Evolutionary conservation across 2,113 vertebrate genomes (phyloP).

Genomic region (Elachura formosa): DNA sequence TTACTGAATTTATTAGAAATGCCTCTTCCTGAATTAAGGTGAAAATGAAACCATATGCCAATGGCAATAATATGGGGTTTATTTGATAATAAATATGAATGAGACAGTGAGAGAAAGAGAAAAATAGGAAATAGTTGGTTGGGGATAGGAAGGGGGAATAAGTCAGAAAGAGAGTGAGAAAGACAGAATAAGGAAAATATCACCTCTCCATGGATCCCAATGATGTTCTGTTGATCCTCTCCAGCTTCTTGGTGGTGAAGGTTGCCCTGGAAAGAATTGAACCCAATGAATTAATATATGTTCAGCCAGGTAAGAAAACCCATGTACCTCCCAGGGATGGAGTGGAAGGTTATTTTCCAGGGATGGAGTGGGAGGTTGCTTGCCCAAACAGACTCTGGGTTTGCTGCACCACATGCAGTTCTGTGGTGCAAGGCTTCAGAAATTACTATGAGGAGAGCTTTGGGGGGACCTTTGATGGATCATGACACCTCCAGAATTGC

Average conservation of each 20-base stretch:
- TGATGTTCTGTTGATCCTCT: fast-evolving
- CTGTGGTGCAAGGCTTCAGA: not conserved
- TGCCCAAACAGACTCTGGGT: too few species aligned
- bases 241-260: not conserved
- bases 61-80: not conserved
- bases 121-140: too few species aligned
- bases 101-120: not conserved
- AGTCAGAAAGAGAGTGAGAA: not conserved
- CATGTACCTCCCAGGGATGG: too few species aligned
- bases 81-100: not conserved
- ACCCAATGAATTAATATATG: fast-evolving
- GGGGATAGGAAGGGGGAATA: fast-evolving
- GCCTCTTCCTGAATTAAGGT: not conserved
- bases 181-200: not conserved
- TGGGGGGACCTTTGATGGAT: not conserved
- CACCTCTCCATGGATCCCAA: not conserved
- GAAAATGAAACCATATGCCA: not conserved
- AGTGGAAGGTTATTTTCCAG: too few species aligned
- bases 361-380: too few species aligned
- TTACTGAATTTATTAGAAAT: not conserved
- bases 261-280: not conserved
- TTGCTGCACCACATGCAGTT: not conserved
- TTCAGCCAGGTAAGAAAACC: not conserved
- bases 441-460: not conserved
- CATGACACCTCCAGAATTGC: too few species aligned